Conservation (phyloP, 2,113 vertebrate genomes). For the Paramisgurnus dabryanus region DNA sequence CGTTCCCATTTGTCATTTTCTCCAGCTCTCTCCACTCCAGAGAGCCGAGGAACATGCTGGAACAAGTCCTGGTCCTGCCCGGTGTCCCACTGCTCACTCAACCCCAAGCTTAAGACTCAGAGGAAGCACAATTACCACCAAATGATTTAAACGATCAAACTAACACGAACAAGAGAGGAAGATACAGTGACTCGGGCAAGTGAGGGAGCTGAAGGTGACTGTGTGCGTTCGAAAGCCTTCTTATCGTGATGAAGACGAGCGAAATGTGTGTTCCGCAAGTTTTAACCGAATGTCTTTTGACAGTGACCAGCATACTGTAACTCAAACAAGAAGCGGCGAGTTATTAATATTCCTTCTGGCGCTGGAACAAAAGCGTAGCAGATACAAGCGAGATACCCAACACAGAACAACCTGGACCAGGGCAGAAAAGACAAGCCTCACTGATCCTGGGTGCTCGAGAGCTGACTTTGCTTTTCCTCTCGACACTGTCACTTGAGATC, state of each 20-base stretch:
- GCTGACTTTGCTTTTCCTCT: conserved; percentile 53
- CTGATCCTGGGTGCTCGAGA: conserved; percentile 28
- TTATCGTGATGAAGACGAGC: neutral
- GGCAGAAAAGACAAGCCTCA: conserved; percentile 10
- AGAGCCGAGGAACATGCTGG: conserved; percentile 73
- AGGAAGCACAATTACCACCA: conserved; percentile 84
- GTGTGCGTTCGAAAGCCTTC: neutral
- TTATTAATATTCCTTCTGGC: conserved; percentile 40
- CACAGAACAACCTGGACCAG: conserved; percentile 2
- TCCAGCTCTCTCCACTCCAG: conserved; percentile 44
- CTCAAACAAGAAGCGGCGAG: conserved; percentile 18
- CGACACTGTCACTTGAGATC: conserved; percentile 60
- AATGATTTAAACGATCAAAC: conserved; percentile 84
- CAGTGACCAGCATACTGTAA: conserved; percentile 64
- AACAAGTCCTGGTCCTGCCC: conserved; percentile 81
- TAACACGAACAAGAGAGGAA: conserved; percentile 71
- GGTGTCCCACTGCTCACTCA: conserved; percentile 78
- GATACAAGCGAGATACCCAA: conserved; percentile 9
- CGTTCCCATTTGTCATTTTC: conserved; percentile 83
- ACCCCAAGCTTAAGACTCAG: conserved; percentile 69
- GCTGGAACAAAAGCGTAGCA: conserved; percentile 31
- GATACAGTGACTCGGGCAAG: neutral
- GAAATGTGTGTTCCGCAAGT: conserved; percentile 22
- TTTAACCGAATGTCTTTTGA: neutral
- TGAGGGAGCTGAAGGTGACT: neutral